Conservation (phyloP, 2,113 vertebrate genomes). For the Mastomys coucha region DNA sequence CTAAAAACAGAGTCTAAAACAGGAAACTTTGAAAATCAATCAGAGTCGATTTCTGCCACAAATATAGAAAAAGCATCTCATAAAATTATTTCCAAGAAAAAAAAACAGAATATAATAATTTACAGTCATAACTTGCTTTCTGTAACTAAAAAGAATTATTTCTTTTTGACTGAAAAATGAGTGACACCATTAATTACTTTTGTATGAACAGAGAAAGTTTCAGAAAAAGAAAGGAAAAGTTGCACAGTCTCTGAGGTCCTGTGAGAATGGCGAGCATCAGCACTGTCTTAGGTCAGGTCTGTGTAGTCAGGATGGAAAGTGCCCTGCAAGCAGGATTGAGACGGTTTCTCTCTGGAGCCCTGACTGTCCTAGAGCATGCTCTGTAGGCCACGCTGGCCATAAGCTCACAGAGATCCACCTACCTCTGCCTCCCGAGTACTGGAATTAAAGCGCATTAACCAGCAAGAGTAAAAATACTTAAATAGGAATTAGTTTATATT, state of each 20-base stretch:
- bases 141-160: constrained; percentile 40
- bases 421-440: neutral
- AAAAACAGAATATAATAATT: constrained; percentile 45
- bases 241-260: neutral
- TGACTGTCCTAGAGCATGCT: neutral
- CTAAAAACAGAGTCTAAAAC: constrained; percentile 48
- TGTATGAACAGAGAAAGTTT: constrained; percentile 51
- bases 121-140: constrained; percentile 55
- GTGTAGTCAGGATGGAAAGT: neutral
- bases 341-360: neutral
- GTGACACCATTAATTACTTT: constrained; percentile 3
- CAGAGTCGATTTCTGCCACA: constrained; percentile 47
- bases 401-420: neutral
- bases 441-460: neutral
- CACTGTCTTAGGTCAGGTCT: neutral
- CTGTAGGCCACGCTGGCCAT: neutral
- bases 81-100: constrained; percentile 55
- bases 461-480: constrained; percentile 52
- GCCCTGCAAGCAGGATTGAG: neutral
- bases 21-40: constrained; percentile 55
- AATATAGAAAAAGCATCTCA: constrained; percentile 42
- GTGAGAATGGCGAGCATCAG: constrained; percentile 1
- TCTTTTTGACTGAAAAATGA: constrained; percentile 17
- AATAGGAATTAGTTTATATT: constrained; percentile 34
- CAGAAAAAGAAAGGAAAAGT: constrained; percentile 50